A percentile compares a stretch with the other conserved stretches of the same genome.
These are phyloP conservation scores for Parazoanthus atlanticus DNA, from an alignment of 92 coral and sea anemone species.

Conservation along the genomic window DNA sequence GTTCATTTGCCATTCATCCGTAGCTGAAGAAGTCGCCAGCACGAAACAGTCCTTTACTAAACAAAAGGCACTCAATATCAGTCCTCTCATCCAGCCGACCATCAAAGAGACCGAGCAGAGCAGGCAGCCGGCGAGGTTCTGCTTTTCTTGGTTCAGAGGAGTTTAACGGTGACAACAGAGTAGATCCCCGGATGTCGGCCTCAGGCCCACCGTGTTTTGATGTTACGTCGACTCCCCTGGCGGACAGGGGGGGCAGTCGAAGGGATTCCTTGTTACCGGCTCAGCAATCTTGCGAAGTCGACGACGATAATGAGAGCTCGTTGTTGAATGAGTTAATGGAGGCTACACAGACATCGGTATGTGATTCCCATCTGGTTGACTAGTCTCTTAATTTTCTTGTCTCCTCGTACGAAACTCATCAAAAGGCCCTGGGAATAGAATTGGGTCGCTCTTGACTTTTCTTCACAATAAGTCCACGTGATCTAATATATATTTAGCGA, in stretches of 20 bases:
- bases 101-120: conserved; percentile 6
- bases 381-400: neutral
- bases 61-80: conserved; percentile 81
- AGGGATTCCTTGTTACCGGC: conserved; percentile 71
- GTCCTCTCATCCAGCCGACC: conserved; percentile 64
- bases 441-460: no score
- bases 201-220: conserved; percentile 32
- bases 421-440: no score
- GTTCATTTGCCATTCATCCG: neutral
- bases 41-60: conserved; percentile 80
- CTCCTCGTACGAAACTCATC: no score
- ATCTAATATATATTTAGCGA: neutral
- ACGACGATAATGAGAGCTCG: conserved; percentile 82
- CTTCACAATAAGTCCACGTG: no score
- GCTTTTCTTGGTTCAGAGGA: conserved; percentile 24
- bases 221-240: conserved; percentile 38
- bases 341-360: conserved; percentile 69
- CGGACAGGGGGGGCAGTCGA: conserved; percentile 37
- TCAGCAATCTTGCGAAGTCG: conserved; percentile 86
- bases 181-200: conserved; percentile 33
- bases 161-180: conserved; percentile 37
- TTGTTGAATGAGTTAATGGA: conserved; percentile 72
- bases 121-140: conserved; percentile 22
- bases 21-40: conserved; percentile 9
- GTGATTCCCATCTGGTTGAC: conserved; percentile 4